A percentile compares a stretch with the other conserved stretches of the same genome.
These are phyloP conservation scores for Steinernema khuongi DNA, from an alignment of 1,140 invertebrate species.

Conservation along the genomic window DNA sequence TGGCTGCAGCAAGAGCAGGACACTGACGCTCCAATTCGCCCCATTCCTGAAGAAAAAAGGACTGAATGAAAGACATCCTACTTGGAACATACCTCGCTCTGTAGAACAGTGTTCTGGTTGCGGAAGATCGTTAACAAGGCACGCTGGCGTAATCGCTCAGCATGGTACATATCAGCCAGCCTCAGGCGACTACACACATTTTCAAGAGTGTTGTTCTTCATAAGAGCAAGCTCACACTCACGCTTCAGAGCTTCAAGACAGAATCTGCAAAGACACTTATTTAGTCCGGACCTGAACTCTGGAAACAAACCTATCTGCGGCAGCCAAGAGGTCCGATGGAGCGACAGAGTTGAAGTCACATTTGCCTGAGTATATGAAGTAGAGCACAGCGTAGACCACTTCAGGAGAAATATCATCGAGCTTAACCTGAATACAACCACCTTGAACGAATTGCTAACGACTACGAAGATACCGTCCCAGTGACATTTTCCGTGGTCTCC, in stretches of 20 bases:
- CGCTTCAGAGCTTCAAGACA: conserved; percentile 20
- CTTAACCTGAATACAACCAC: conserved; percentile 12
- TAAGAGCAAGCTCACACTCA: background rate
- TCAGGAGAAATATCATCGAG: conserved; percentile 22
- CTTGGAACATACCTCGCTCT: background rate
- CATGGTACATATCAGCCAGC: conserved; percentile 21
- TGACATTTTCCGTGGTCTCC: conserved; percentile 22
- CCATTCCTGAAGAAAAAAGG: background rate
- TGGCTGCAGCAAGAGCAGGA: background rate
- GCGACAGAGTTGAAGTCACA: background rate
- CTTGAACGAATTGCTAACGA: background rate
- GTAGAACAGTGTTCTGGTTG: background rate
- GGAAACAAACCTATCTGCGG: conserved; percentile 24
- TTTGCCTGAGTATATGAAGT: conserved; percentile 21
- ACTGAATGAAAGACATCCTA: background rate
- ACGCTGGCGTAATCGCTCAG: background rate
- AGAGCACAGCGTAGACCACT: conserved; percentile 18
- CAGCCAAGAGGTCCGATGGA: conserved; percentile 24
- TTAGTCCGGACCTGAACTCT: background rate
- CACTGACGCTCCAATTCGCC: background rate
- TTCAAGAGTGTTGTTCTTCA: background rate
- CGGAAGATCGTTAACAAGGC: background rate
- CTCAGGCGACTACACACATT: conserved; percentile 20
- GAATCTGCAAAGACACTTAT: conserved; percentile 19
- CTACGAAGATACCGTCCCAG: background rate